Percentiles rank a stretch among this genome's conserved stretches.
Conservation (phyloP, 2,888 invertebrate genomes). For the Globia sparganii region DNA sequence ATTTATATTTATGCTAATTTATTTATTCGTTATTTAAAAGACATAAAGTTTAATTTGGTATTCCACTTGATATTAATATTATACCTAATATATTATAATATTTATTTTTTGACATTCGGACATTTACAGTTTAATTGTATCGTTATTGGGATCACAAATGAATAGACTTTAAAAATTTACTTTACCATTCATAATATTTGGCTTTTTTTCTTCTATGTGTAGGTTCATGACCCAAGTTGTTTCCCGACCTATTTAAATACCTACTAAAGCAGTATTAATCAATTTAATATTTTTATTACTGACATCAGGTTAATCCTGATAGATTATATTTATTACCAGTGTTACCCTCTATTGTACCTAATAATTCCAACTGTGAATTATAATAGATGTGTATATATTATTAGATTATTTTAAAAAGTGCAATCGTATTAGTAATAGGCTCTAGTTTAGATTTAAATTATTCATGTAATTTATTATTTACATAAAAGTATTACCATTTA, state of each 20-base stretch:
- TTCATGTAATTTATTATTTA: constrained; percentile 64
- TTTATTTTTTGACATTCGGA: constrained; percentile 2
- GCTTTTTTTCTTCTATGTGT: not conserved
- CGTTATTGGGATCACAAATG: constrained; percentile 4
- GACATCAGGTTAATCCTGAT: constrained; percentile 10
- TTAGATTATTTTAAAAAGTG: constrained; percentile 83
- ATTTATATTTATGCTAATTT: constrained; percentile 26
- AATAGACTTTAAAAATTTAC: not conserved
- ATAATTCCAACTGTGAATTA: constrained; percentile 62
- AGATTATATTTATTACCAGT: constrained; percentile 40
- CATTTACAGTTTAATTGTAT: constrained; percentile 5
- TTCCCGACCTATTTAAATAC: not conserved
- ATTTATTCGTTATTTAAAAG: constrained; percentile 14
- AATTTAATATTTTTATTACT: constrained; percentile 29
- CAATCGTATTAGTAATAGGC: constrained; percentile 83
- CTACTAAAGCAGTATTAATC: constrained; percentile 13
- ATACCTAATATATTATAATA: not conserved
- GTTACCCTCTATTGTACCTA: constrained; percentile 53
- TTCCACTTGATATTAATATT: not conserved
- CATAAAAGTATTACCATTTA: constrained; percentile 61
- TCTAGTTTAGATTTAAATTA: constrained; percentile 72
- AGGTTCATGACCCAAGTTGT: not conserved
- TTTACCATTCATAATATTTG: not conserved
- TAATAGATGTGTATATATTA: constrained; percentile 73
- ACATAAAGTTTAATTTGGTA: constrained; percentile 13